These are phyloP conservation scores for Macquaria ambigua DNA, from an alignment of 2,113 vertebrate genomes.

Conservation along the genomic window DNA sequence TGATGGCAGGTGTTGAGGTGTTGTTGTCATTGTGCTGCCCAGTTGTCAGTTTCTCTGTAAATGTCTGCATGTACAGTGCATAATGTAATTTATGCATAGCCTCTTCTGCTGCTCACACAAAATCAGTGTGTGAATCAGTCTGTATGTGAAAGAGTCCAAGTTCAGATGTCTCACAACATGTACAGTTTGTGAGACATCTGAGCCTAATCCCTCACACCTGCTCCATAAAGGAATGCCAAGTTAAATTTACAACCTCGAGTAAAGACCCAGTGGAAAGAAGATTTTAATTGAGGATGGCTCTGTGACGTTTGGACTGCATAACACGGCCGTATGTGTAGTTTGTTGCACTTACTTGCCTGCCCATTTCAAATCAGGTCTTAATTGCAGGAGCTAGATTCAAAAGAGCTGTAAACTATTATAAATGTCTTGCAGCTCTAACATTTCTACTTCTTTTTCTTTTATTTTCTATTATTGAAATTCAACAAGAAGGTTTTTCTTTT, in stretches of 20 bases:
- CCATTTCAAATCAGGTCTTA: background rate
- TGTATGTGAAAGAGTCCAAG: constrained; percentile 62
- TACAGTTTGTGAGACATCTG: constrained; percentile 57
- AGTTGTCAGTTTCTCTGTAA: constrained; percentile 14
- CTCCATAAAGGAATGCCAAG: constrained; percentile 77
- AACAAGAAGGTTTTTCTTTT: background rate
- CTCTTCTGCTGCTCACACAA: constrained; percentile 6
- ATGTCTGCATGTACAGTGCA: background rate
- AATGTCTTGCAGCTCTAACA: background rate
- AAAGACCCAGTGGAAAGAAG: constrained; percentile 70
- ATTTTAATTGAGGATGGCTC: constrained; percentile 73
- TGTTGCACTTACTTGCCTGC: background rate
- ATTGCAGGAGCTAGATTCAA: background rate
- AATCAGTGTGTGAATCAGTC: constrained; percentile 28
- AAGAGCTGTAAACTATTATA: background rate
- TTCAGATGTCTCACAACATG: constrained; percentile 73
- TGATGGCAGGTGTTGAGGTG: constrained; percentile 11
- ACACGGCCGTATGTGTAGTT: constrained; percentile 9
- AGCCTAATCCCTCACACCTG: constrained; percentile 82
- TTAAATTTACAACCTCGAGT: constrained; percentile 81
- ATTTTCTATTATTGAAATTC: background rate
- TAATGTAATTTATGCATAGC: constrained; percentile 5
- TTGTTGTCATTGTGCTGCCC: too few species aligned
- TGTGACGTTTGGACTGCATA: constrained; percentile 22
- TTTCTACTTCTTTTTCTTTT: background rate